Evolutionary conservation across 2,797 vertebrate species (phyloP).

Genomic region (Paratrypauchen microcephalus): DNA sequence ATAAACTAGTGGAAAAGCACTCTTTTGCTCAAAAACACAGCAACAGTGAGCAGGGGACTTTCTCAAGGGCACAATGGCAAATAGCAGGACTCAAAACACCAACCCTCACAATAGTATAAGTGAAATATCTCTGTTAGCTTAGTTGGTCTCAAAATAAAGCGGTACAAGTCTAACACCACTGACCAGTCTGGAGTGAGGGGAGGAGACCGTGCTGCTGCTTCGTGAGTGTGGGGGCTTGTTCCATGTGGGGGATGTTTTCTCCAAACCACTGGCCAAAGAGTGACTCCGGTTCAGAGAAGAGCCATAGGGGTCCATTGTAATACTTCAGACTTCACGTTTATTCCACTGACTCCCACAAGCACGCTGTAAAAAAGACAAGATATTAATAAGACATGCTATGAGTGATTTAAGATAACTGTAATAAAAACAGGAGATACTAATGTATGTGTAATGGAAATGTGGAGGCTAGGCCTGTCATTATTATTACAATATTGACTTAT

Average conservation of each 20-base stretch:
- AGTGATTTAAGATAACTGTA: background rate
- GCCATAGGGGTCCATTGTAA: constrained; percentile 65
- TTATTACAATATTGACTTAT: no score
- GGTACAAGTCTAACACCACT: constrained; percentile 60
- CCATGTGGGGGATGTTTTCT: constrained; percentile 75
- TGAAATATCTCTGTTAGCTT: background rate
- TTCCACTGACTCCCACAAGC: constrained; percentile 22
- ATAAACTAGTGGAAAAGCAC: background rate
- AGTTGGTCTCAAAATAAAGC: background rate
- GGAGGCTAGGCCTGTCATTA: no score
- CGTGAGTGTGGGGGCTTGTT: constrained; percentile 78
- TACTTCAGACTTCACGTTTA: constrained; percentile 29
- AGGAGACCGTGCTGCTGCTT: constrained; percentile 86
- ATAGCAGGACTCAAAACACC: no score
- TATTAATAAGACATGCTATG: background rate
- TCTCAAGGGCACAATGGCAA: background rate
- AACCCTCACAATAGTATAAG: no score
- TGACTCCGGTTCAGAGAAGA: constrained; percentile 64
- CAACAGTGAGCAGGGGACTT: no score
- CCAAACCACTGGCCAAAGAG: constrained; percentile 80
- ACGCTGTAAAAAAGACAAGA: constrained; percentile 1
- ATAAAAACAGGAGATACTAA: background rate
- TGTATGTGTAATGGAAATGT: no score
- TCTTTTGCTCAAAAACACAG: background rate
- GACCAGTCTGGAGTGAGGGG: constrained; percentile 86